Evolutionary conservation across 2,888 invertebrate species (phyloP).

Genomic region (Bembecia ichneumoniformis): DNA sequence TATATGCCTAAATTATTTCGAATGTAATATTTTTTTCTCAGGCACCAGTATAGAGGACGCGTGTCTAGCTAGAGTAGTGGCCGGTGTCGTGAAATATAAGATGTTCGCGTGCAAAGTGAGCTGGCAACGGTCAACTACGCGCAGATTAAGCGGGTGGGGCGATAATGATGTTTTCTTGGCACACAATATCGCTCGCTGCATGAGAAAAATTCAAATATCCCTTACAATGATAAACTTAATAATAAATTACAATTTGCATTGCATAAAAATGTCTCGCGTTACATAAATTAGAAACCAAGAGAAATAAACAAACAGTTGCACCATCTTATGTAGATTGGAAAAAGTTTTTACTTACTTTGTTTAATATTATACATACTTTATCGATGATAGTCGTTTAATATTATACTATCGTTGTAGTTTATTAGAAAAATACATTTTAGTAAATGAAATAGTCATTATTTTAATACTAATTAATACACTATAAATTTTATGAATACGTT

Average conservation of each 20-base stretch:
- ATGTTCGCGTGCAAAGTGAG: conserved; percentile 13
- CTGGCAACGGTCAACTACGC: conserved; percentile 17
- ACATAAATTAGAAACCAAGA: too few species aligned
- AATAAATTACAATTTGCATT: background rate
- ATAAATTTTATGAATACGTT: too few species aligned
- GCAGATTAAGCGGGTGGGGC: conserved; percentile 31
- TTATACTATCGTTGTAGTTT: too few species aligned
- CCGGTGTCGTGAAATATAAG: conserved; percentile 20
- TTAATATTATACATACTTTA: too few species aligned
- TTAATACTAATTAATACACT: too few species aligned
- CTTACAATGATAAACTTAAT: background rate
- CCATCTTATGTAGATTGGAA: too few species aligned
- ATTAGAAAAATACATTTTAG: too few species aligned
- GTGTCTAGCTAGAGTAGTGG: conserved; percentile 13
- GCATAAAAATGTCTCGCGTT: background rate
- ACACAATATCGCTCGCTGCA: conserved; percentile 8
- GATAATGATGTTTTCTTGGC: conserved; percentile 34
- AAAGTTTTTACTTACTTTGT: too few species aligned
- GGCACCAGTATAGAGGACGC: background rate
- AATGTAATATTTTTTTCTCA: conserved; percentile 54
- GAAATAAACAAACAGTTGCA: too few species aligned
- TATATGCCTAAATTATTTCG: conserved; percentile 66
- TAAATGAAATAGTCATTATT: too few species aligned
- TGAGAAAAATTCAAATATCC: background rate
- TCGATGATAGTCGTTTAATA: too few species aligned